phyloP scores from a whole-genome alignment of 92 coral and sea anemone genomes.

The Epizoanthus scotinus region DNA sequence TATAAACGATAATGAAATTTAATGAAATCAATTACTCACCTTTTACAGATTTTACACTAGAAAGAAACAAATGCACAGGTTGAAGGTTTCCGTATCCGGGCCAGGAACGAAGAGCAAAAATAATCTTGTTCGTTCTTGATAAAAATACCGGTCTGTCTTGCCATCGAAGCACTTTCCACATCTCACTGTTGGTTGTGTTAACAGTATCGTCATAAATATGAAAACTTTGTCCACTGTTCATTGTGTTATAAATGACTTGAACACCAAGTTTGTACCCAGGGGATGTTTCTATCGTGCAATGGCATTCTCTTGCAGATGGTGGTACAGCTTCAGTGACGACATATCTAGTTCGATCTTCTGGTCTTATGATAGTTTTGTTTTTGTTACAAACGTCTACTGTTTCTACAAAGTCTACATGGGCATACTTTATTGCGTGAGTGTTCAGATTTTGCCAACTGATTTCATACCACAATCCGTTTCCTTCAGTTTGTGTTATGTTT shows the following conservation, averaged over 20 bases:
- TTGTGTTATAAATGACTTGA: slow-evolving; percentile 18
- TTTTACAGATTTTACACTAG: neutral
- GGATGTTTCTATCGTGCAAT: slow-evolving; percentile 14
- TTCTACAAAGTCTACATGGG: slow-evolving; percentile 14
- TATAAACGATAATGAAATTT: no score
- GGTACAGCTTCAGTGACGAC: no score
- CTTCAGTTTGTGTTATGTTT: slow-evolving; percentile 28
- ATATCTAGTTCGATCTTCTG: no score
- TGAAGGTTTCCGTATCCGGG: neutral
- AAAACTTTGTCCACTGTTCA: neutral
- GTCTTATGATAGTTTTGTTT: no score
- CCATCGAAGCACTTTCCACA: slow-evolving; percentile 36
- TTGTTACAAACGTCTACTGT: no score
- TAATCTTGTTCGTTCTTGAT: slow-evolving; percentile 18
- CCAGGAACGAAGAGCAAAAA: slow-evolving; percentile 1
- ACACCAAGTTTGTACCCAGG: slow-evolving; percentile 23
- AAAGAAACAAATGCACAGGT: slow-evolving; percentile 23
- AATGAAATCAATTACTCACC: no score
- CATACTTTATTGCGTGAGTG: slow-evolving; percentile 14
- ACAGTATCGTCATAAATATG: slow-evolving; percentile 18
- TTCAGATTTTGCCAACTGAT: slow-evolving; percentile 8
- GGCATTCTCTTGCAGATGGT: slow-evolving; percentile 8
- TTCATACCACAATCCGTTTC: slow-evolving; percentile 24
- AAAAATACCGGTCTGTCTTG: slow-evolving; percentile 14
- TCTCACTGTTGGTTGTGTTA: neutral